Conservation (phyloP, 2,797 vertebrate species). For the Lates japonicus region DNA sequence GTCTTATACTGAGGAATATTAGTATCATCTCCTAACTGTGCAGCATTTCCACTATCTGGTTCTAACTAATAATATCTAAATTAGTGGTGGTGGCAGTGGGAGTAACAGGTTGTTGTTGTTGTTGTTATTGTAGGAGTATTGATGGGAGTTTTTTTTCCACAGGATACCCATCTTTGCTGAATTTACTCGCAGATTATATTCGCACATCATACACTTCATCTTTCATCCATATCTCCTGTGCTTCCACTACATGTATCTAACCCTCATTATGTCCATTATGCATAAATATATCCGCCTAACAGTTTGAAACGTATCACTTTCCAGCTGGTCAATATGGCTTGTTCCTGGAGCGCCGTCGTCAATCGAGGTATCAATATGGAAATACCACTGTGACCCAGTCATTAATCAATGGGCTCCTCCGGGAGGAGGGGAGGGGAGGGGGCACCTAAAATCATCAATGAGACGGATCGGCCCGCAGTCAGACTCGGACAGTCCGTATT, state of each 20-base stretch:
- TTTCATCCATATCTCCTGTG: not conserved
- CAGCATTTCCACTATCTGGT: not conserved
- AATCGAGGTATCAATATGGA: conserved; percentile 89
- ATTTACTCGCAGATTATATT: not conserved
- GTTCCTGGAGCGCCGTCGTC: conserved; percentile 85
- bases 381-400: conserved; percentile 87
- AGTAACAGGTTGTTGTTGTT: conserved; percentile 17
- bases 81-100: not conserved
- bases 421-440: conserved; percentile 70
- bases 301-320: conserved; percentile 81
- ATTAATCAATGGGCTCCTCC: conserved; percentile 85
- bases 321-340: conserved; percentile 81
- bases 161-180: not conserved
- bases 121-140: conserved; percentile 20
- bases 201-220: conserved; percentile 9
- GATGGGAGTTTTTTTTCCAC: conserved; percentile 4
- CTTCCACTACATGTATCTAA: conserved; percentile 7
- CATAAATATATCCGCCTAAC: conserved; percentile 70
- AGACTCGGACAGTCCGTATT: conserved; percentile 80
- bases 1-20: not conserved
- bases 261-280: conserved; percentile 40
- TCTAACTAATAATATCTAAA: not conserved
- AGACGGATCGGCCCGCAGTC: conserved; percentile 81
- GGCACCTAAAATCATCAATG: conserved; percentile 83
- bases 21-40: not conserved